Base-by-base conservation (phyloP, 2,113 vertebrate genomes). In the Corythornis vintsioides region DNA sequence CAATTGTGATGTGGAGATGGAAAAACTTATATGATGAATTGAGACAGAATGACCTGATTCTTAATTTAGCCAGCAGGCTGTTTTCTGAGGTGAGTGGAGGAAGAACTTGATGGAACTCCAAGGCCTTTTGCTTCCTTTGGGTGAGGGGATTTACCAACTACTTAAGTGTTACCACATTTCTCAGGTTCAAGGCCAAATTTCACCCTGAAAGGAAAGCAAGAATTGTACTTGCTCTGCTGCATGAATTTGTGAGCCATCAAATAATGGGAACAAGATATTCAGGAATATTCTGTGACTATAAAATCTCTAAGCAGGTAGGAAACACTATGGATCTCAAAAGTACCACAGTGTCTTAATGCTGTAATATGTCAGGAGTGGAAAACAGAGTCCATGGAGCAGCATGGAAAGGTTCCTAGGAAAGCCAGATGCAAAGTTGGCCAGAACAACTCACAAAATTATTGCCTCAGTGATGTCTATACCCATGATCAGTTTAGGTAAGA, bases 81-180 rank as follows among this genome's bases (percentile, higher is more conserved):
- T 55, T 76, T 86, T 86, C 66, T 84, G 59, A 73, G 38, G n/a
- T 59, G 50, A 72, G 25, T 7, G 48, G 35, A 89, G 26, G n/a
- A 94, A 82, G 47, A 94, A 85, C 50, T 75, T 90, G 72, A 83
- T 63, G 84, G 92, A 64, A 76, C 33, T 83, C 74, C 59, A 90
- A 79, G 61, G 59, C 18, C 42, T 70, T 88, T 72, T 2, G 2
- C 70, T 73, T 72, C 31, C 50, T 82, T 79, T 72, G 73, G 20
- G 24, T 64, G 74, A 93, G 1, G 38, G 21, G 33, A 70, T 84
- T 79, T 92, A 66, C 61, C 82, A 22, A 43, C 52, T 43, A 50
- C 52, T 31, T 52, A 82, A 88, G 47, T 19, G 21, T 40, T 65
- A 79, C 17, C 53, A 75, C n/a, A 48, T 72, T 86, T 61, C 63